A percentile compares a stretch with the other conserved stretches of the same genome.
Evolutionary conservation across 2,888 invertebrate genomes (phyloP).

Genomic region (Protodeltote pygarga): DNA sequence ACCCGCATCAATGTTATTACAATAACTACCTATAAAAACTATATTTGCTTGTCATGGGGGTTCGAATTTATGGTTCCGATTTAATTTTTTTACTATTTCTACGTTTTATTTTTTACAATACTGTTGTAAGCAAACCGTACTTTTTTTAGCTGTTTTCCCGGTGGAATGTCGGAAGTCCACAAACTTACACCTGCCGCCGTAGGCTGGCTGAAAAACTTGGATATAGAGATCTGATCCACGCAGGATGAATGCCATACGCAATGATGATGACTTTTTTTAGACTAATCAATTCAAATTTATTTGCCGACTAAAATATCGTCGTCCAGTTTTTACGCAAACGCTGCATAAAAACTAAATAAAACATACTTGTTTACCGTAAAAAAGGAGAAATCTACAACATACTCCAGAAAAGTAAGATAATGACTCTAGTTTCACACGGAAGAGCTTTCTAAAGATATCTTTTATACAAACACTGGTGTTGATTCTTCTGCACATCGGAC

Average conservation of each 20-base stretch:
- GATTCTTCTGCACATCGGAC: too few species aligned
- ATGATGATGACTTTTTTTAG: background rate
- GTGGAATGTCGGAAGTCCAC: too few species aligned
- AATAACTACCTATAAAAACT: background rate
- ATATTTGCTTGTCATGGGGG: slow-evolving; percentile 4
- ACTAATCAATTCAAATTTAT: background rate
- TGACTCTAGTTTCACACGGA: slow-evolving; percentile 13
- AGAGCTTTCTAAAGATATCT: too few species aligned
- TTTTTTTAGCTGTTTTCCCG: too few species aligned
- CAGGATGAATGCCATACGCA: too few species aligned
- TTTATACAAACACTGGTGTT: too few species aligned
- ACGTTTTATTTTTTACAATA: slow-evolving; percentile 8
- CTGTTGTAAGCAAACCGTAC: too few species aligned
- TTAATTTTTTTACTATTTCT: slow-evolving; percentile 14
- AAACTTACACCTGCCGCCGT: too few species aligned
- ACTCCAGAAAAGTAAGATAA: slow-evolving; percentile 9
- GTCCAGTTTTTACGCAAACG: slow-evolving; percentile 5
- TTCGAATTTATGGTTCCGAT: slow-evolving; percentile 14
- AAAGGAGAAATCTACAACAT: slow-evolving; percentile 4
- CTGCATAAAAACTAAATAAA: slow-evolving; percentile 3
- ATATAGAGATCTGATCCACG: background rate
- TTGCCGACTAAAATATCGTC: background rate
- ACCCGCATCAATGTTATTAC: slow-evolving; percentile 7
- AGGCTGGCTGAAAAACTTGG: background rate
- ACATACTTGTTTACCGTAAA: slow-evolving; percentile 3